Conservation (phyloP, 2,888 invertebrate genomes). For the Perdita meconis region DNA sequence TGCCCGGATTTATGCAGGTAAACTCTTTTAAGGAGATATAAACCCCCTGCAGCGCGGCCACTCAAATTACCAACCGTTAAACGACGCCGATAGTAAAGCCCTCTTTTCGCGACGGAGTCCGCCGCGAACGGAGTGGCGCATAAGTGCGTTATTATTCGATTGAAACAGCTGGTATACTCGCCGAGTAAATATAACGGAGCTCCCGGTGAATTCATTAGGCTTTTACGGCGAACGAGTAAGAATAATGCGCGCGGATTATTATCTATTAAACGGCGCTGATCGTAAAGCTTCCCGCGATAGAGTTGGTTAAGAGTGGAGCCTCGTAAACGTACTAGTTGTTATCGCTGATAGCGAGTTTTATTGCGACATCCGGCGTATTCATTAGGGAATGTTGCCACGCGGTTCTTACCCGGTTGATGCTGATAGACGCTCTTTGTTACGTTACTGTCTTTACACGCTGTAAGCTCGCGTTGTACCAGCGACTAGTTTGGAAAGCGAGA, state of each 20-base stretch:
- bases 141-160: not conserved
- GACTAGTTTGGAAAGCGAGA: no score
- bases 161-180: not conserved
- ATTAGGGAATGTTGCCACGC: no score
- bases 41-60: not conserved
- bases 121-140: not conserved
- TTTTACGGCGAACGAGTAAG: not conserved
- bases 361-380: not conserved
- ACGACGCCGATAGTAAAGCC: not conserved
- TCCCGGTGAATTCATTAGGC: not conserved
- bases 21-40: constrained; percentile 24
- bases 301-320: not conserved
- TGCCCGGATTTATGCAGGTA: constrained; percentile 25
- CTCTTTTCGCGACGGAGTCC: not conserved
- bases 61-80: constrained; percentile 9
- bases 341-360: not conserved
- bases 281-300: not conserved
- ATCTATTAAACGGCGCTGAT: not conserved
- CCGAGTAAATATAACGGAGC: not conserved
- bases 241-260: not conserved
- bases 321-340: not conserved
- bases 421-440: no score
- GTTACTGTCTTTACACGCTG: no score
- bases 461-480: no score
- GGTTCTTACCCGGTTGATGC: no score